phyloP scores from a whole-genome alignment of 2,797 vertebrate genomes.

The Premnoplex brunnescens region DNA sequence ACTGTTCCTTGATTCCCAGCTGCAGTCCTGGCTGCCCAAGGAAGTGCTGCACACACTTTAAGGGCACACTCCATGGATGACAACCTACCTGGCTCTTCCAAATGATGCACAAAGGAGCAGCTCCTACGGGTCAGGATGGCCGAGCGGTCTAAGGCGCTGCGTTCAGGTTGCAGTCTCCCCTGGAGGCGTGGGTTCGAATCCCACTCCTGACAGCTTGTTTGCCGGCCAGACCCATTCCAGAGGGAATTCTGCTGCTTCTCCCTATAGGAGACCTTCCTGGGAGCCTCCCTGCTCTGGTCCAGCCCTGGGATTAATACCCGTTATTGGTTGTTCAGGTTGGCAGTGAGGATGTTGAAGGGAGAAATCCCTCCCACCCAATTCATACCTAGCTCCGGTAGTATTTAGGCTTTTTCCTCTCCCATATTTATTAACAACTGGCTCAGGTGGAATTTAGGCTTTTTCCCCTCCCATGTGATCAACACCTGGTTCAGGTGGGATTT shows the following conservation, averaged over 20 bases:
- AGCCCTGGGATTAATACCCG: rapidly evolving
- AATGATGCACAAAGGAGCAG: rapidly evolving
- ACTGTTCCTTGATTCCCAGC: not conserved
- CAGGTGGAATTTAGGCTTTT: not conserved
- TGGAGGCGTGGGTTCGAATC: slow-evolving; percentile 76
- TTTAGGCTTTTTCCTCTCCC: not conserved
- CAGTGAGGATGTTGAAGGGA: too few species aligned
- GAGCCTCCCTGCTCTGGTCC: rapidly evolving
- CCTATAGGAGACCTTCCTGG: rapidly evolving
- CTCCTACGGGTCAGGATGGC: slow-evolving; percentile 63
- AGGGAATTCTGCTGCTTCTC: not conserved
- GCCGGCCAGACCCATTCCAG: not conserved
- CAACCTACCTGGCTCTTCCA: not conserved
- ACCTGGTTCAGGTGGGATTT: not conserved
- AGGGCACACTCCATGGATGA: rapidly evolving
- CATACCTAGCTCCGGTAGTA: not conserved
- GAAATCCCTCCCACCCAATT: rapidly evolving
- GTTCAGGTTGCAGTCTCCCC: slow-evolving; percentile 74
- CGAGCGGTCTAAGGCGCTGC: slow-evolving; percentile 76
- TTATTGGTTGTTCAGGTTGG: rapidly evolving
- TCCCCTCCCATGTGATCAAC: too few species aligned
- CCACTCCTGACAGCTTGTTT: slow-evolving; percentile 66
- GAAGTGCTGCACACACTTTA: not conserved
- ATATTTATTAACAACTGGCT: not conserved
- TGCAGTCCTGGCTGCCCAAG: not conserved